These are phyloP conservation scores for Poecilia gillii DNA, from an alignment of 2,797 vertebrate genomes.

Conservation along the genomic window DNA sequence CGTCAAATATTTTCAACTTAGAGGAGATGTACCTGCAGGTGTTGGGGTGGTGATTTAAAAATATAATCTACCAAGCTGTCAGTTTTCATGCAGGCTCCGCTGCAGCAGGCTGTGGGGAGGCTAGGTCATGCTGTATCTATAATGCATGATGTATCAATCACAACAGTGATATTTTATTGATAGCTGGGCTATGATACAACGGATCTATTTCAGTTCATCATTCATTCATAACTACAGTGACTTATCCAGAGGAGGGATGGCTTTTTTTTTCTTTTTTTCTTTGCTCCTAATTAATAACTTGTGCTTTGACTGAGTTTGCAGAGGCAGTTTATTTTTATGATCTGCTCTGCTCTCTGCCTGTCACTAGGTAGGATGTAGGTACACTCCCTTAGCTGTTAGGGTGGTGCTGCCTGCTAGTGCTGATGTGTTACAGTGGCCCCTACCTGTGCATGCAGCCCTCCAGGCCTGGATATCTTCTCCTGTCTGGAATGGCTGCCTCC, in stretches of 20 bases:
- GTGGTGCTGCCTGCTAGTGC: slow-evolving; percentile 72
- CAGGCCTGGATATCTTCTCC: slow-evolving; percentile 45
- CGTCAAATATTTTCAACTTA: slow-evolving; percentile 66
- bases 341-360: slow-evolving; percentile 56
- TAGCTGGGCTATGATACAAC: slow-evolving; percentile 61
- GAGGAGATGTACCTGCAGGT: slow-evolving; percentile 53
- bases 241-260: slow-evolving; percentile 34
- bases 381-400: slow-evolving; percentile 72
- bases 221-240: slow-evolving; percentile 61
- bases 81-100: slow-evolving; percentile 60
- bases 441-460: slow-evolving; percentile 73
- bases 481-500: slow-evolving; percentile 1
- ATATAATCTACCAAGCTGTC: slow-evolving; percentile 63
- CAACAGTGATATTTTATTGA: slow-evolving; percentile 71
- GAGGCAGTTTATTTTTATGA: slow-evolving; percentile 35
- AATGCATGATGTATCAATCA: slow-evolving; percentile 42
- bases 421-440: slow-evolving; percentile 76
- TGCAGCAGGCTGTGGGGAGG: slow-evolving; percentile 57
- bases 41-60: slow-evolving; percentile 50
- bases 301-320: slow-evolving; percentile 48
- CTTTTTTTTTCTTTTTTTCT: slow-evolving; percentile 20
- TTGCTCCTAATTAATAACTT: slow-evolving; percentile 39
- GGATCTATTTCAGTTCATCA: slow-evolving; percentile 65
- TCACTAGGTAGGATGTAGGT: slow-evolving; percentile 78
- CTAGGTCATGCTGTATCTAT: slow-evolving; percentile 62